Conservation (phyloP, 2,113 vertebrate genomes). For the Phyllostomus discolor region DNA sequence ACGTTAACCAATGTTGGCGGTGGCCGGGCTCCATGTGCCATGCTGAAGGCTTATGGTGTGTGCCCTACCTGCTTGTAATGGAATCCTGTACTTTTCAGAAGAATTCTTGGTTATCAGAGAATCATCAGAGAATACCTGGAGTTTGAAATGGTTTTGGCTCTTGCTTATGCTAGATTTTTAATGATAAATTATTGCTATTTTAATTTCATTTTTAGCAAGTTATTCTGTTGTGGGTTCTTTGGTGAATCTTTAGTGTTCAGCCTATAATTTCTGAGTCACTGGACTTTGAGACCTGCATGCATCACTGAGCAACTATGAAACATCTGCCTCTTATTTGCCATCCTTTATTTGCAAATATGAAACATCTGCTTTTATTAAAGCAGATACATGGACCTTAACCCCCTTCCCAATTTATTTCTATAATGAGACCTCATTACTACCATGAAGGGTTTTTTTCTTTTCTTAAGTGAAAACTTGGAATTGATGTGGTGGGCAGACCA, state of each 20-base stretch:
- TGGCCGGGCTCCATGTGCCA: neutral
- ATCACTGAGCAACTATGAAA: neutral
- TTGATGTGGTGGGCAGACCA: neutral
- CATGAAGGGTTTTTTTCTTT: neutral
- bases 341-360: neutral
- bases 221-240: neutral
- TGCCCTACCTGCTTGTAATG: neutral
- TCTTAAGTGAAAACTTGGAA: neutral
- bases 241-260: neutral
- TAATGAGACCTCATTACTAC: neutral
- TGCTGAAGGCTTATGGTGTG: neutral
- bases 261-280: neutral
- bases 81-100: neutral
- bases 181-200: neutral
- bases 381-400: neutral
- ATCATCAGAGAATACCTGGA: neutral
- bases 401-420: neutral
- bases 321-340: neutral
- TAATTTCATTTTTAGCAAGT: neutral
- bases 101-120: neutral
- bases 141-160: neutral
- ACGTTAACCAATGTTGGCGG: neutral
- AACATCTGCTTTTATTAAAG: constrained; percentile 9
- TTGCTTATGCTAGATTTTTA: neutral
- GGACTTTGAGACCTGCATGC: neutral